Percentiles rank a stretch among this genome's conserved stretches.
These are phyloP conservation scores for Eledona agricola DNA, from an alignment of 2,888 invertebrate genomes.

Conservation along the genomic window DNA sequence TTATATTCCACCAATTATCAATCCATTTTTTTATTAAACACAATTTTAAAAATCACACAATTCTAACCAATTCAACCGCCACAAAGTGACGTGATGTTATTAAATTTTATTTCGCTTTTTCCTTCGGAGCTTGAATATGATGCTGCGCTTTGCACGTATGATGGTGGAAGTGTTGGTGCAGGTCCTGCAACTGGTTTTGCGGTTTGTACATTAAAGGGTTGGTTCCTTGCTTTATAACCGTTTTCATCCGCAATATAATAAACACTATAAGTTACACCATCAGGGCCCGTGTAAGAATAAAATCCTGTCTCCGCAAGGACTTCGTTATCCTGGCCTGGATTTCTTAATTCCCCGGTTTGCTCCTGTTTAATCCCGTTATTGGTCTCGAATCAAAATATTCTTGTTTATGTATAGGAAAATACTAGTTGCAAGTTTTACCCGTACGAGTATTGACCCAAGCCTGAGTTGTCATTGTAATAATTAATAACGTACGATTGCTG, in stretches of 20 bases:
- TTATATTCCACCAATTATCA: too few species aligned
- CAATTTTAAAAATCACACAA: too few species aligned
- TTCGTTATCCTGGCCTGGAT: conserved; percentile 63
- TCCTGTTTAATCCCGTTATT: conserved; percentile 62
- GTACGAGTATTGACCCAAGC: conserved; percentile 68
- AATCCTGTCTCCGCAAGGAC: conserved; percentile 62
- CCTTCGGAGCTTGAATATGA: too few species aligned
- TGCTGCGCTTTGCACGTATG: too few species aligned
- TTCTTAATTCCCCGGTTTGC: conserved; percentile 61
- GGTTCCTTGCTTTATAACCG: conserved; percentile 64
- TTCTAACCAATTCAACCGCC: too few species aligned
- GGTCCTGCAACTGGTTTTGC: too few species aligned
- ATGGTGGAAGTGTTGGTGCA: too few species aligned
- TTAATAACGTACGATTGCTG: conserved; percentile 68
- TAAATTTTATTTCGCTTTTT: too few species aligned
- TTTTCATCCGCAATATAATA: conserved; percentile 66
- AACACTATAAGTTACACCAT: conserved; percentile 63
- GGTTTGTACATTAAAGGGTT: too few species aligned
- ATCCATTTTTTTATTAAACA: too few species aligned
- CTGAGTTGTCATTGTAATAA: conserved; percentile 69
- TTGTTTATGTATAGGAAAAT: conserved; percentile 5
- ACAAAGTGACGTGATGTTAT: too few species aligned
- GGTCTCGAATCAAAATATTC: conserved; percentile 58
- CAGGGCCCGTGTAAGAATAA: conserved; percentile 62
- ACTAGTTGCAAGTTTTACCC: conserved; percentile 29